Evolutionary conservation across 2,113 vertebrate species (phyloP), one percentile per base, ranked within the genome.

Genomic region (Odocoileus hemionus): DNA sequence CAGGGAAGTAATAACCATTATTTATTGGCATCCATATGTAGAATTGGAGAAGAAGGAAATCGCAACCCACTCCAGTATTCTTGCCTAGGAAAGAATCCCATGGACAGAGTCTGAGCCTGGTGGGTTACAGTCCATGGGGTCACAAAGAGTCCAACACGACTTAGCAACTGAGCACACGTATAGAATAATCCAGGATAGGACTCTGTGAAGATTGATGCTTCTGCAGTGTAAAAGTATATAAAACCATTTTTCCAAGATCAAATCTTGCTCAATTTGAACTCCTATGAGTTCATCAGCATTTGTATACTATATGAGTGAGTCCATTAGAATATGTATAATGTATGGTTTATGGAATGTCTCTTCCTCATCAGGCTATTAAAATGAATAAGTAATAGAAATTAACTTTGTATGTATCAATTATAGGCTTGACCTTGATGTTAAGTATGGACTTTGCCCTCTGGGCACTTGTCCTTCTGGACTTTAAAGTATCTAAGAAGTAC

Each of bases 351-450:
- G 30, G 14, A 86, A 15, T 94, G 86, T 70, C 76, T 96, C 88
- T 96, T 96, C 60, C 47, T 86, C 86, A 74, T 91, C 26, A 78
- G 82, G 79, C 45, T 79, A 84, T 36, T 82, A 89, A 93, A 94
- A 79, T 87, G 33, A 88, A 47, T 95, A 93, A 86, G 47, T 87
- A 93, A 89, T n/a, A 89, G 79, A 96, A 94, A 92, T 95, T 89
- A 96, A 91, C 58, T 97, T 89, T 55, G 45, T 57, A 26, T 12
- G 14, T 74, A 89, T 94, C 64, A 95, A 36, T 45, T 57, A 93
- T 50, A 79, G 86, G 89, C 79, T 86, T 87, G 57, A 90, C 36
- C 47, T 61, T 90, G 30, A 83, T 60, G 36, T 33, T 84, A 96
- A 94, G 45, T 39, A 74, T 47, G 78, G 64, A 84, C 9, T 64